phyloP scores from a whole-genome alignment of 2,888 invertebrate genomes.

The Drosophila suboccidentalis region DNA sequence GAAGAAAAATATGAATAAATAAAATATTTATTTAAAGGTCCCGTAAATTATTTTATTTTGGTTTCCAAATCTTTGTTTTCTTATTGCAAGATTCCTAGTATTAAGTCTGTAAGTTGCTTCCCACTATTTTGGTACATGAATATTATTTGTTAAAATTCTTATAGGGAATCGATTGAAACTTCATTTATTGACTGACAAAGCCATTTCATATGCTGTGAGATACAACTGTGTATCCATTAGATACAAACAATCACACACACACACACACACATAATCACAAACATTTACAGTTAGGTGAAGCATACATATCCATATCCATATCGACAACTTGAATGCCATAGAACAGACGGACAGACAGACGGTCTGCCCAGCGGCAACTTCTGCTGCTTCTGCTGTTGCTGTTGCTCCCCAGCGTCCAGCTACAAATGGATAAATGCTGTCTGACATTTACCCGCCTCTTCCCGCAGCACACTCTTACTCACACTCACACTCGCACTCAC shows the following conservation, averaged over 20 bases:
- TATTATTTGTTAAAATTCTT: neutral
- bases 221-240: conserved; percentile 70
- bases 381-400: conserved; percentile 30
- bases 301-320: conserved; percentile 52
- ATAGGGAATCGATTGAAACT: conserved; percentile 9
- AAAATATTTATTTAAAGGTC: too few relatives aligned
- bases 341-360: conserved; percentile 19
- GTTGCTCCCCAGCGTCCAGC: conserved; percentile 62
- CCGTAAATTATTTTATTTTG: too few relatives aligned
- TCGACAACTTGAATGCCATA: conserved; percentile 55
- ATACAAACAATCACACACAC: conserved; percentile 24
- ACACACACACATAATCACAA: conserved; percentile 6
- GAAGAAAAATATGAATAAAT: too few relatives aligned
- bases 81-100: neutral
- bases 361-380: conserved; percentile 43
- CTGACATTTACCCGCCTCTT: conserved; percentile 66
- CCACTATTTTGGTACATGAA: neutral
- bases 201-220: conserved; percentile 51
- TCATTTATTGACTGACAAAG: conserved; percentile 7
- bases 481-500: conserved; percentile 18
- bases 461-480: neutral
- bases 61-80: neutral
- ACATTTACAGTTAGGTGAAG: conserved; percentile 6
- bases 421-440: conserved; percentile 81
- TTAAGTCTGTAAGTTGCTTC: neutral